A percentile compares a stretch with the other conserved stretches of the same genome.
phyloP scores from a whole-genome alignment of 2,113 vertebrate genomes.

The Cochlearius cochlearius region DNA sequence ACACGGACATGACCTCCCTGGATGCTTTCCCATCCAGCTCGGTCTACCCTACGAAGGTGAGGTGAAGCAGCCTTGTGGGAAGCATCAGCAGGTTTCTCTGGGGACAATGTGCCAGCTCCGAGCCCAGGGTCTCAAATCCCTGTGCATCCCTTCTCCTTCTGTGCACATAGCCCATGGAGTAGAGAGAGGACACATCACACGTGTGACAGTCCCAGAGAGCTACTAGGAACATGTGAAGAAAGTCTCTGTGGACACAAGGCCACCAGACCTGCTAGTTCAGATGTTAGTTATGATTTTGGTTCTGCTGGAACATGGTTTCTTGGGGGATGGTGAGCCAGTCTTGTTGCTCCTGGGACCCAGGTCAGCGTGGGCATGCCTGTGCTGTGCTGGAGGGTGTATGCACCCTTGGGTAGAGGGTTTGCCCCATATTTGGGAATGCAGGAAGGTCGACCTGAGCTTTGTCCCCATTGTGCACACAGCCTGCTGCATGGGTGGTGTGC shows the following conservation, averaged over 20 bases:
- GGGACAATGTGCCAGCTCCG: rapidly evolving
- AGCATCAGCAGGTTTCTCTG: neutral
- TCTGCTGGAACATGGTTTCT: neutral
- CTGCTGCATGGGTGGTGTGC: neutral
- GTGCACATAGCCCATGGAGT: neutral
- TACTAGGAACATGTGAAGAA: neutral
- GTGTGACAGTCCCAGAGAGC: no score
- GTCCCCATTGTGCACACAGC: no score
- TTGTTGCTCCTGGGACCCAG: neutral
- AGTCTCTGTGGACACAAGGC: neutral
- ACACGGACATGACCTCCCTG: constrained; percentile 91
- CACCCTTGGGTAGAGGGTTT: neutral
- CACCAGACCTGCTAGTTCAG: neutral
- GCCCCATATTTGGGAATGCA: neutral
- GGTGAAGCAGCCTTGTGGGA: neutral
- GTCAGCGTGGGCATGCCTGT: neutral
- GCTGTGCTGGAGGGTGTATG: no score
- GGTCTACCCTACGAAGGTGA: constrained; percentile 96
- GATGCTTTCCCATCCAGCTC: constrained; percentile 91
- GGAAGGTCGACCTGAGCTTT: neutral
- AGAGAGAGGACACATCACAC: rapidly evolving
- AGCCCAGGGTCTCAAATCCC: neutral
- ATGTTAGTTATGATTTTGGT: neutral
- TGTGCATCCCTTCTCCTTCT: neutral
- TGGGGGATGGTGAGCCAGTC: neutral